Percentiles rank a stretch among this genome's conserved stretches.
Evolutionary conservation across 2,888 invertebrate genomes (phyloP).

Genomic region (Nymphalis urticae): DNA sequence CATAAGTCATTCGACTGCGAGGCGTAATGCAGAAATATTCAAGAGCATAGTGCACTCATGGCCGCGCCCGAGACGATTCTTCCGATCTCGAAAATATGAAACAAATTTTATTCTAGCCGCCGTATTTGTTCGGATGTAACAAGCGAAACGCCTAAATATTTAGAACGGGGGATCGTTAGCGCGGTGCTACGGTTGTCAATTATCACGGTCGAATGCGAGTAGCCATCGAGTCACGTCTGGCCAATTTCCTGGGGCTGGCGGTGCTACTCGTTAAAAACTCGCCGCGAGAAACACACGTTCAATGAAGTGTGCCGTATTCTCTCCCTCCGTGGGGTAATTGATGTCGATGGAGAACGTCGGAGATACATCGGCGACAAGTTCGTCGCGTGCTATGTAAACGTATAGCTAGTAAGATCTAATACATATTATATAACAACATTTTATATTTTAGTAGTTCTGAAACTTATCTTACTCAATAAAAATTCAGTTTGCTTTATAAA

Average conservation of each 20-base stretch:
- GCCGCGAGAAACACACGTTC: slow-evolving; percentile 16
- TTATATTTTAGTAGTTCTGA: no score
- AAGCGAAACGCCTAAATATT: slow-evolving; percentile 20
- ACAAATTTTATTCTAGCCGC: not conserved
- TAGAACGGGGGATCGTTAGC: slow-evolving; percentile 25
- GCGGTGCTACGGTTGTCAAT: slow-evolving; percentile 18
- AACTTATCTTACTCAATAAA: no score
- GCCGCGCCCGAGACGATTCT: not conserved
- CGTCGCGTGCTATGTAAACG: not conserved
- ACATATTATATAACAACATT: no score
- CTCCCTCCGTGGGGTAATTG: slow-evolving; percentile 9
- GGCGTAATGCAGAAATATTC: slow-evolving; percentile 16
- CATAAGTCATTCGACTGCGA: slow-evolving; percentile 25
- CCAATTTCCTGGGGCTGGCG: slow-evolving; percentile 22
- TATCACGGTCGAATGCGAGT: slow-evolving; percentile 22
- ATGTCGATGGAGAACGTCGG: slow-evolving; percentile 1
- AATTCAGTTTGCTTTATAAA: no score
- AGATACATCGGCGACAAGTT: not conserved
- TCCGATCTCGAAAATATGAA: not conserved
- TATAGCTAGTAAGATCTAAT: no score
- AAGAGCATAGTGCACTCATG: slow-evolving; percentile 7
- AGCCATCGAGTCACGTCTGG: slow-evolving; percentile 23
- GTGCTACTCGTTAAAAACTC: slow-evolving; percentile 21
- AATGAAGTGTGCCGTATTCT: not conserved
- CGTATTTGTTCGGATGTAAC: not conserved